Base-by-base conservation (phyloP, 2,797 vertebrate species). In the Helicolenus hilgendorfi region DNA sequence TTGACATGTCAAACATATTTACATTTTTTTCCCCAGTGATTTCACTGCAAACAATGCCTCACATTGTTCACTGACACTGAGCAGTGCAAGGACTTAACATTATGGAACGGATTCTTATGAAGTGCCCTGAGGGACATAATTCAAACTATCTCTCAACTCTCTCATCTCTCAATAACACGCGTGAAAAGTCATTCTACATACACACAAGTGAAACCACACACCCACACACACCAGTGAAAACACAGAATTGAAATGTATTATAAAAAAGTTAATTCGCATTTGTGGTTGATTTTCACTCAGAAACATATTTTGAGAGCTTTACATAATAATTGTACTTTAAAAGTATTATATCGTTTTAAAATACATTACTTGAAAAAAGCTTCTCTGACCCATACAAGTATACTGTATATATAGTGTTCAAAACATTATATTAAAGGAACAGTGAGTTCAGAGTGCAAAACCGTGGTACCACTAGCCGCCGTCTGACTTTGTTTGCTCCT, bases 101-200 rank as follows among this genome's bases (percentile, higher is more conserved):
- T 64, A 58, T 81, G 72, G 49, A 84, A 63, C 4, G 3, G 22
- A 68, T 45, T 59, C 62, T 76, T 45, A 10, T 49, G 58, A 77
- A 33, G 11, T 20, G 63, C 59, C 78, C 76, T 29, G 1, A 2
- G 81, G 80, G 81, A 79, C 26, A 58, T 4, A n/a, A 74, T 69
- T 65, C 24, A 81, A 90, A 88, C 56, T 72, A 78, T 79, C 58
- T 79, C 41, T 88, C 69, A 86, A 83, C 68, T 77, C 74, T 84
- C 24, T 58, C 15, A 69, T 80, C 74, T 87, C 24, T 49, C 20
- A 69, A 13, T 72, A 33, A 60, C 36, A 36, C 22, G 49, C 18
- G 18, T 31, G 18, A 72, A 60, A 78, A 7, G 14, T 29, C 24
- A 22, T 27, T 64, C 2, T 11, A 11, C 36, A 72, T 27, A 73